phyloP scores from a whole-genome alignment of 2,113 vertebrate genomes.

The Atractosteus spatula region DNA sequence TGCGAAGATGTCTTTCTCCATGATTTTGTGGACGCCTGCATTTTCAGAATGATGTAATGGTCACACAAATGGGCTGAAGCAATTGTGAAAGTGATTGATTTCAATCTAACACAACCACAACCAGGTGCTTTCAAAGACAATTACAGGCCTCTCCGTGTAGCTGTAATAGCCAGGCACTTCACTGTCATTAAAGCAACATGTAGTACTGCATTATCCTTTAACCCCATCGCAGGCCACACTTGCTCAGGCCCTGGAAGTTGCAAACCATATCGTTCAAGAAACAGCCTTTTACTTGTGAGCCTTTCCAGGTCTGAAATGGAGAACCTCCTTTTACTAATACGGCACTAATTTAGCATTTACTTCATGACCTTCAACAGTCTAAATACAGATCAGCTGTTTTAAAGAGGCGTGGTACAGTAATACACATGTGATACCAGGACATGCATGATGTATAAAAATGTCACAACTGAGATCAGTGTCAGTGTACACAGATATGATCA shows the following conservation, averaged over 20 bases:
- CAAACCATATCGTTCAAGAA: not conserved
- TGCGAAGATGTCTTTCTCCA: conserved; percentile 10
- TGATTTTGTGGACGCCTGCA: conserved; percentile 19
- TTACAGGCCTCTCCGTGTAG: conserved; percentile 72
- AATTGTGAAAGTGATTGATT: conserved; percentile 78
- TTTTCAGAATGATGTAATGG: conserved; percentile 40
- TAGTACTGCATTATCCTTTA: conserved; percentile 69
- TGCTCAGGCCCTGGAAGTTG: conserved; percentile 20
- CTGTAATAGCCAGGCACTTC: conserved; percentile 70
- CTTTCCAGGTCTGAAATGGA: not conserved
- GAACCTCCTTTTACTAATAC: not conserved
- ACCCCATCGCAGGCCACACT: conserved; percentile 66
- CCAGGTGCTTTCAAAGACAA: conserved; percentile 85
- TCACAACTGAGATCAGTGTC: too few relatives aligned
- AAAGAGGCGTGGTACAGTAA: too few relatives aligned
- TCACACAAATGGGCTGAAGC: conserved; percentile 35
- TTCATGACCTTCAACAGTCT: too few relatives aligned
- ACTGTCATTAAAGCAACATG: conserved; percentile 74
- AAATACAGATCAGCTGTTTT: too few relatives aligned
- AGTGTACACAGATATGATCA: too few relatives aligned
- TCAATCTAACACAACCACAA: conserved; percentile 72
- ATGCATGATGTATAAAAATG: too few relatives aligned
- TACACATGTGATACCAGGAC: too few relatives aligned
- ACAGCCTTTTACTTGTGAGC: not conserved
- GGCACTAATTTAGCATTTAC: too few relatives aligned